Evolutionary conservation across 1,140 invertebrate genomes (phyloP).

Genomic region (Heterodera schachtii): DNA sequence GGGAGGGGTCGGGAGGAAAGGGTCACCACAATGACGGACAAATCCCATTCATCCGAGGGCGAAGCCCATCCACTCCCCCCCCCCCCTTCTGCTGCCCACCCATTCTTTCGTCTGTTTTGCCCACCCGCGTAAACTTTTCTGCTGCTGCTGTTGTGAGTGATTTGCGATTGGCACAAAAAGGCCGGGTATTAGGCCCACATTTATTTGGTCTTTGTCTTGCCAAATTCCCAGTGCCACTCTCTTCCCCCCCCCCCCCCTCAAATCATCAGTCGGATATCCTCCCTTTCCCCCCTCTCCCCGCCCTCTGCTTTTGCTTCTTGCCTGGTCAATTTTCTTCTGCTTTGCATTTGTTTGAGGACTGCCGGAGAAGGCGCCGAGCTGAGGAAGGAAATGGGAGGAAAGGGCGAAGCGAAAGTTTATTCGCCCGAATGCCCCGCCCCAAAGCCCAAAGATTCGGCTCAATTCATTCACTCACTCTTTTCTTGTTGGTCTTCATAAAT

Average conservation of each 20-base stretch:
- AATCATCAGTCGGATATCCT: too few species aligned
- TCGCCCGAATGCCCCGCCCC: background rate
- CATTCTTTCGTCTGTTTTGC: slow-evolving; percentile 2
- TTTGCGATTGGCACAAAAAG: background rate
- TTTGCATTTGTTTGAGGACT: background rate
- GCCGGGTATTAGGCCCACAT: background rate
- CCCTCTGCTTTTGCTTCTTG: background rate
- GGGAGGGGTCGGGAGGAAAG: background rate
- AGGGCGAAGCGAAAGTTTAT: background rate
- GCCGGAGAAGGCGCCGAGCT: background rate
- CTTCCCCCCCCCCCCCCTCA: background rate
- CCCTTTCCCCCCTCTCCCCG: too few species aligned
- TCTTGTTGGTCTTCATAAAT: background rate
- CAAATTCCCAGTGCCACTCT: background rate
- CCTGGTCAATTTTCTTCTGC: background rate
- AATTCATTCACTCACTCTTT: background rate
- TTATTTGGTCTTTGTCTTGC: background rate
- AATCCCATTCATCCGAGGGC: slow-evolving; percentile 1
- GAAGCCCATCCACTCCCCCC: background rate
- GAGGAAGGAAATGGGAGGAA: background rate
- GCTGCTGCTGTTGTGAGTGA: background rate
- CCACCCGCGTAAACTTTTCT: background rate
- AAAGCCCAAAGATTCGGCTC: too few species aligned
- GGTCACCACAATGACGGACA: background rate
- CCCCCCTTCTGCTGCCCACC: background rate